phyloP scores from a whole-genome alignment of 2,797 vertebrate species.

The Erethizon dorsatum region DNA sequence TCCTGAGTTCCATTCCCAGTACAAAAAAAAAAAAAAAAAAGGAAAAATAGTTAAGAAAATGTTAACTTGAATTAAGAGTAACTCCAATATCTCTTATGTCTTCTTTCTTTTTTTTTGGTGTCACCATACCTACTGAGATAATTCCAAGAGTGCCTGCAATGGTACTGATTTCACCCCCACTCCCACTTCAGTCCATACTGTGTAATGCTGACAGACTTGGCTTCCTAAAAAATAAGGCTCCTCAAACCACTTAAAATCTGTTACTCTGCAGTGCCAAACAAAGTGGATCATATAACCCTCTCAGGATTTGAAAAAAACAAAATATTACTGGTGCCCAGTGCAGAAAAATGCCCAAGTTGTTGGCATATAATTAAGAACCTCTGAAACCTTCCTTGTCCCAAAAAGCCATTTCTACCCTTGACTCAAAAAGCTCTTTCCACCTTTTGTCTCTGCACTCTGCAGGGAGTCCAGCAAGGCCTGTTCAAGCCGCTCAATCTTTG shows the following conservation, averaged over 20 bases:
- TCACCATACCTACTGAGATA: not conserved
- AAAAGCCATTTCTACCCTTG: not conserved
- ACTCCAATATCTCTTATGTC: not conserved
- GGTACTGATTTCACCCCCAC: slow-evolving; percentile 13
- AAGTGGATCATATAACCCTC: not conserved
- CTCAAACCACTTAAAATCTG: not conserved
- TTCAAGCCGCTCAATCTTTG: not conserved
- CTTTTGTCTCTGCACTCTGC: not conserved
- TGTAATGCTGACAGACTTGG: not conserved
- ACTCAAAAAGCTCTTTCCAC: not conserved
- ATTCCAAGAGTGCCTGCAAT: not conserved
- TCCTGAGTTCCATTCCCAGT: too few relatives aligned
- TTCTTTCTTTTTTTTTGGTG: slow-evolving; percentile 25
- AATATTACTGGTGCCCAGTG: not conserved
- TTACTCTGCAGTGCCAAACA: not conserved
- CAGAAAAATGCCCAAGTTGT: not conserved
- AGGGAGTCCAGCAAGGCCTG: not conserved
- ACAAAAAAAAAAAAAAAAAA: too few relatives aligned
- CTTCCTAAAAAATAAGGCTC: slow-evolving; percentile 48
- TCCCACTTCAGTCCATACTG: not conserved
- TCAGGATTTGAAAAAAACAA: slow-evolving; percentile 1
- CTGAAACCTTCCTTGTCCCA: not conserved
- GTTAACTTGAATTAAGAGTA: slow-evolving; percentile 35
- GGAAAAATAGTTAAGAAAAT: not conserved
- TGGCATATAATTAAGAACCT: not conserved